A percentile compares a stretch with the other conserved stretches of the same genome.
Evolutionary conservation across 1,140 invertebrate genomes (phyloP).

Genomic region (Halictus rubicundus): DNA sequence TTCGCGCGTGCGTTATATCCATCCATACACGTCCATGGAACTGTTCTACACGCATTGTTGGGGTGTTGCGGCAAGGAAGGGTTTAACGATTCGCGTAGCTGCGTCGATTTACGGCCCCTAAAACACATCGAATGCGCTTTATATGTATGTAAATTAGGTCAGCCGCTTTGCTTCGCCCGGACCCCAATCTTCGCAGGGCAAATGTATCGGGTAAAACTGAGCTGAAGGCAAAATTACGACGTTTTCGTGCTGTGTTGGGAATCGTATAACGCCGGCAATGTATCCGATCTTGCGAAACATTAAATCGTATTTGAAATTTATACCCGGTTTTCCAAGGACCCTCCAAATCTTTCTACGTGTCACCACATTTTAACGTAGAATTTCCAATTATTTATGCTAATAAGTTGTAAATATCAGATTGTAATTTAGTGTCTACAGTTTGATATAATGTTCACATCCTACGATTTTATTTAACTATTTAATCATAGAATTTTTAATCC

Average conservation of each 20-base stretch:
- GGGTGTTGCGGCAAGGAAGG: slow-evolving; percentile 79
- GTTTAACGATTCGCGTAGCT: slow-evolving; percentile 81
- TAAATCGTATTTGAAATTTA: slow-evolving; percentile 7
- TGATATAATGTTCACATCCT: too few relatives aligned
- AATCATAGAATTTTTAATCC: too few relatives aligned
- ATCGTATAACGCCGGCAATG: not conserved
- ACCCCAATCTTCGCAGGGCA: slow-evolving; percentile 37
- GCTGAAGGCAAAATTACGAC: slow-evolving; percentile 73
- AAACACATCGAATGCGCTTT: slow-evolving; percentile 81
- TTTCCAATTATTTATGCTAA: too few relatives aligned
- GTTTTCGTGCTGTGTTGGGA: slow-evolving; percentile 58
- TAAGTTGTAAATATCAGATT: too few relatives aligned
- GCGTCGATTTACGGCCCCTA: slow-evolving; percentile 81
- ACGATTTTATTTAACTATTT: too few relatives aligned
- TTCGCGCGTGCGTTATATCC: slow-evolving; percentile 53
- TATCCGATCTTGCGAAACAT: not conserved
- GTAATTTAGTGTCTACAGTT: too few relatives aligned
- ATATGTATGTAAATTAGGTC: slow-evolving; percentile 82
- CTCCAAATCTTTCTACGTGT: too few relatives aligned
- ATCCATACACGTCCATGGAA: slow-evolving; percentile 43
- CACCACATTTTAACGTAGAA: too few relatives aligned
- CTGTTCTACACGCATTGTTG: slow-evolving; percentile 70
- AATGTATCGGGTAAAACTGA: slow-evolving; percentile 64
- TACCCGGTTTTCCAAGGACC: not conserved
- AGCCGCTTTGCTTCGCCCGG: slow-evolving; percentile 68